phyloP scores from a whole-genome alignment of 2,888 invertebrate genomes.

The Apodemia hepburni region DNA sequence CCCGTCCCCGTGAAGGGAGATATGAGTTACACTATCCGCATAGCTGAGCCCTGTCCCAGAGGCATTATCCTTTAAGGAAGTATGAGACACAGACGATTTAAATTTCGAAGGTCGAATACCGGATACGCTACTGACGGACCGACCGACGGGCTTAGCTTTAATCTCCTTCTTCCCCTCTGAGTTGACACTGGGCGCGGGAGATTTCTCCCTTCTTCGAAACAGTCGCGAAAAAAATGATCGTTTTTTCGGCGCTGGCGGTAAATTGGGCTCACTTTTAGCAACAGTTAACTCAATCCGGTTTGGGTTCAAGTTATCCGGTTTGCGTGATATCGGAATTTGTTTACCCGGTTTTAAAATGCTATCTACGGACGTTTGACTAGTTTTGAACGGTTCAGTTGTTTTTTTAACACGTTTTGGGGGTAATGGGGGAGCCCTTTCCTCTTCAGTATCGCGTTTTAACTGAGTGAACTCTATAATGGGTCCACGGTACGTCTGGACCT shows the following conservation, averaged over 20 bases:
- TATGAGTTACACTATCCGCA: conserved; percentile 82
- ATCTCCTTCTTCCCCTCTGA: conserved; percentile 53
- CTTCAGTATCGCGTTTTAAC: conserved; percentile 77
- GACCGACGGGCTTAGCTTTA: conserved; percentile 69
- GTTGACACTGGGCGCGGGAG: conserved; percentile 66
- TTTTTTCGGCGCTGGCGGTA: conserved; percentile 66
- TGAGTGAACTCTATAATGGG: conserved; percentile 77
- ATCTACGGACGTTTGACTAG: conserved; percentile 66
- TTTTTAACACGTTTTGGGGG: conserved; percentile 90
- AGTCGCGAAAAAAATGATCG: conserved; percentile 71
- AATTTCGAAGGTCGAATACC: conserved; percentile 77
- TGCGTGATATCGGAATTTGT: conserved; percentile 51
- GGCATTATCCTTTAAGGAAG: conserved; percentile 64
- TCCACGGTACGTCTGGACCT: conserved; percentile 65
- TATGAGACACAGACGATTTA: conserved; percentile 60
- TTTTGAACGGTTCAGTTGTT: conserved; percentile 59
- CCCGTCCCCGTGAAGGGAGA: conserved; percentile 82
- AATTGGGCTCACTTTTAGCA: conserved; percentile 62
- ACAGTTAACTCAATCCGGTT: conserved; percentile 43
- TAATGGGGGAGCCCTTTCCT: conserved; percentile 86
- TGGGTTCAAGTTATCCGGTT: conserved; percentile 38
- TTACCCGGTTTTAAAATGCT: conserved; percentile 61
- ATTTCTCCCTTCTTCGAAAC: conserved; percentile 65
- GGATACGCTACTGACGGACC: conserved; percentile 82
- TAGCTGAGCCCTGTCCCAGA: conserved; percentile 64